Conservation (phyloP, 2,888 invertebrate genomes). For the Micoletzkya japonica region DNA sequence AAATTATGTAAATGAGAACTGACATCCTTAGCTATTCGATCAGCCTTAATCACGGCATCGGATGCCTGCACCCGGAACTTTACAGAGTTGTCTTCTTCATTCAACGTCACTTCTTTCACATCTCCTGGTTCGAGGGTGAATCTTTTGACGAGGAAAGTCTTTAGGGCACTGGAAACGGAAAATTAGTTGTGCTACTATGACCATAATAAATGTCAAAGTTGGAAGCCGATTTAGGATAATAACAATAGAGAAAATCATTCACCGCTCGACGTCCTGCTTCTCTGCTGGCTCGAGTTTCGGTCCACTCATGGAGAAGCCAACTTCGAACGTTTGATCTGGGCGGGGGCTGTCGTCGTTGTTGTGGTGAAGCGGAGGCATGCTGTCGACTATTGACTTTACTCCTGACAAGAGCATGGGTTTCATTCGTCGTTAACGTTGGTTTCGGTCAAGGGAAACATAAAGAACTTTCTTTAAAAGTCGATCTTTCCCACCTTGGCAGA, state of each 20-base stretch:
- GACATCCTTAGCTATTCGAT: conserved; percentile 21
- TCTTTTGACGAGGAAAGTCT: neutral
- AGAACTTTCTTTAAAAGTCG: no score
- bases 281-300: conserved; percentile 36
- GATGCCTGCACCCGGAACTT: conserved; percentile 1
- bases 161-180: neutral
- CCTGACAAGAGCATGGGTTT: conserved; percentile 3
- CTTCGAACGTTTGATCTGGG: conserved; percentile 13
- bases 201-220: neutral
- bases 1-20: neutral
- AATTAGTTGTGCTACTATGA: neutral
- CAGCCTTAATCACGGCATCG: conserved; percentile 22
- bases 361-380: conserved; percentile 4
- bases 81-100: conserved; percentile 21
- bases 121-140: conserved; percentile 18
- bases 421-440: no score
- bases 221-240: neutral
- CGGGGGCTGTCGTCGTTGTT: neutral
- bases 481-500: conserved; percentile 15
- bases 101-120: neutral
- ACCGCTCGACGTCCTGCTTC: conserved; percentile 12
- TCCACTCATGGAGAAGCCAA: conserved; percentile 53
- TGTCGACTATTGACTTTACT: neutral
- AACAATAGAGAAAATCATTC: no score
- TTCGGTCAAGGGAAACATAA: neutral